These are phyloP conservation scores for Andricus curvator DNA, from an alignment of 2,888 invertebrate genomes.

Conservation along the genomic window DNA sequence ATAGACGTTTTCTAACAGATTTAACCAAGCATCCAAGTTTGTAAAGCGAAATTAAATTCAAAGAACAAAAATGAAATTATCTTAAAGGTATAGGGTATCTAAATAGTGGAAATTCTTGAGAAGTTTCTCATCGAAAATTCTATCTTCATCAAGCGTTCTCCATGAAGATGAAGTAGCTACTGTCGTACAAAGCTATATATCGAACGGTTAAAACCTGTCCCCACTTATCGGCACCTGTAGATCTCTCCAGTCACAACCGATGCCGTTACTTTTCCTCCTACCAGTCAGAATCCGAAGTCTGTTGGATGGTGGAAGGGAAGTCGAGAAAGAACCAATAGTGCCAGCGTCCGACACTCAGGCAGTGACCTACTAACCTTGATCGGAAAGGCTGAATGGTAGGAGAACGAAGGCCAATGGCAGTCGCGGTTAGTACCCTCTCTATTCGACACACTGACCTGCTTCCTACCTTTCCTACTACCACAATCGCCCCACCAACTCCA, in stretches of 20 bases:
- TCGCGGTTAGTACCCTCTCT: conserved; percentile 45
- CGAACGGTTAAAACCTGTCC: conserved; percentile 30
- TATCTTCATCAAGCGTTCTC: neutral
- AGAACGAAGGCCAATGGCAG: conserved; percentile 48
- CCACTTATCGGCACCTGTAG: conserved; percentile 25
- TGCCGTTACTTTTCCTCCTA: conserved; percentile 8
- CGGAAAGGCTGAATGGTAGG: conserved; percentile 52
- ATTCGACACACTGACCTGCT: conserved; percentile 51
- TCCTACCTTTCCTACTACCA: conserved; percentile 41
- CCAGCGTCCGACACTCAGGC: conserved; percentile 55
- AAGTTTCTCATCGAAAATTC: neutral
- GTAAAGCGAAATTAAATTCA: neutral
- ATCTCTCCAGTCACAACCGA: conserved; percentile 27
- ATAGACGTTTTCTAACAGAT: too few relatives aligned
- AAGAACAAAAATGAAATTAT: neutral
- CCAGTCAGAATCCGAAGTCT: neutral
- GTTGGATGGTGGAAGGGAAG: neutral
- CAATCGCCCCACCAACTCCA: conserved; percentile 4
- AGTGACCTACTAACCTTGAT: conserved; percentile 76
- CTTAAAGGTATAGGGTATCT: neutral
- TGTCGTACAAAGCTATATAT: conserved; percentile 25
- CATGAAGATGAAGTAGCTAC: conserved; percentile 9
- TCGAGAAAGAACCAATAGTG: neutral
- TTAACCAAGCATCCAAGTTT: neutral
- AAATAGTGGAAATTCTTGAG: neutral